Base-by-base conservation (phyloP, 2,113 vertebrate species). In the Ophthalmolycus amberensis region DNA sequence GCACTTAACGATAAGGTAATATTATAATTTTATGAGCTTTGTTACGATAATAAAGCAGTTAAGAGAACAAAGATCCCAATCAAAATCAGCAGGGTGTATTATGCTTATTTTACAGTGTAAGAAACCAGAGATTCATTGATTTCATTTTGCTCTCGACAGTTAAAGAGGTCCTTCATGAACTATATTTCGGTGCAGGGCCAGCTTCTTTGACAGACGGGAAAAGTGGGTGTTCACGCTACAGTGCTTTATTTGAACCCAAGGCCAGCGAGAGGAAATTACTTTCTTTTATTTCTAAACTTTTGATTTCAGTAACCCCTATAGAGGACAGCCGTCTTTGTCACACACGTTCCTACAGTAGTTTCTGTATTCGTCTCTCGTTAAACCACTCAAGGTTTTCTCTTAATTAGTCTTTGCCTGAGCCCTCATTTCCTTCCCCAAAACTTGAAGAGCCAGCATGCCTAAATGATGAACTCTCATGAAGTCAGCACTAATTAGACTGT, bases 321-420 rank as follows among this genome's bases (percentile, higher is more conserved):
- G 52, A 81, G 52, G 62, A 44, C 64, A 90, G 84, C 64, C 9
- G 40, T 90, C 91, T 71, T 5, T 84, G 84, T 89, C 87, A 74
- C 58, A 54, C 11, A 10, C 50, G 38, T 0, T 46, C 66, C 79
- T 44, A 16, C 62, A 16, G 65, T 38, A 3, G 50, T 67, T 85
- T 66, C 70, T 73, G 75, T 60, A 27, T 60, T 71, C 20, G 38
- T 73, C 16, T 79, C 25, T 82, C 20, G 18, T 27, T 22, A 29
- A 59, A 0, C 12, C 78, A 37, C 68, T 52, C 9, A 4, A 34
- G 25, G 0, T 63, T 70, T 77, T 22, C n/a, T 76, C 20, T 42
- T 67, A 48, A 70, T 85, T 73, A 48, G 6, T 70, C 34, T 42
- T 58, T 27, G 74, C 77, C 42, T 66, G 37, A 25, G 22, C 25